Percentiles rank a stretch among this genome's conserved stretches.
Conservation (phyloP, 2,888 invertebrate species). For the Electrophaes corylata region DNA sequence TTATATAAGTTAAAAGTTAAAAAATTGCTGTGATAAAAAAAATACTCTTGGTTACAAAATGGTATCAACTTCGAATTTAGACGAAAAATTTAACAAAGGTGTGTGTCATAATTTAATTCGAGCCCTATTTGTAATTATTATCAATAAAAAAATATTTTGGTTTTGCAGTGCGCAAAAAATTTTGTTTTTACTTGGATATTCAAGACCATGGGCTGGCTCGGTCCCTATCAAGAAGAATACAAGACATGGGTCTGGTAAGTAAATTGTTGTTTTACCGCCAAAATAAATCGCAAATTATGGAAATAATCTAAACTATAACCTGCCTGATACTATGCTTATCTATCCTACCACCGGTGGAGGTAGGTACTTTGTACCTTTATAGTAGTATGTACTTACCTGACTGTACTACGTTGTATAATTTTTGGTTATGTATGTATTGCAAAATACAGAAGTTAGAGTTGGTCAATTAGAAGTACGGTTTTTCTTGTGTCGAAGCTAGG, state of each 20-base stretch:
- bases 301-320: neutral
- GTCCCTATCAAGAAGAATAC: slow-evolving; percentile 88
- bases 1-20: slow-evolving; percentile 14
- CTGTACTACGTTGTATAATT: slow-evolving; percentile 35
- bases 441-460: slow-evolving; percentile 40
- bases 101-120: slow-evolving; percentile 48
- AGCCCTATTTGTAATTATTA: slow-evolving; percentile 39
- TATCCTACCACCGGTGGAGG: neutral
- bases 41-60: slow-evolving; percentile 51
- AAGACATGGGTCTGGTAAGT: slow-evolving; percentile 89
- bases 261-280: slow-evolving; percentile 55
- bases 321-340: neutral
- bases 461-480: slow-evolving; percentile 15
- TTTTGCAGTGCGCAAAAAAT: slow-evolving; percentile 84
- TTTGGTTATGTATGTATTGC: slow-evolving; percentile 54
- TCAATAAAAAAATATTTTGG: slow-evolving; percentile 36
- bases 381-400: neutral
- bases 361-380: slow-evolving; percentile 1
- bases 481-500: neutral
- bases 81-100: slow-evolving; percentile 77
- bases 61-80: slow-evolving; percentile 76
- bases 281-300: slow-evolving; percentile 37
- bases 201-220: slow-evolving; percentile 87
- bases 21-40: slow-evolving; percentile 32
- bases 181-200: slow-evolving; percentile 90